Percentiles rank a stretch among this genome's conserved stretches.
phyloP scores from a whole-genome alignment of 2,888 invertebrate species.

The Lochmaea crataegi region DNA sequence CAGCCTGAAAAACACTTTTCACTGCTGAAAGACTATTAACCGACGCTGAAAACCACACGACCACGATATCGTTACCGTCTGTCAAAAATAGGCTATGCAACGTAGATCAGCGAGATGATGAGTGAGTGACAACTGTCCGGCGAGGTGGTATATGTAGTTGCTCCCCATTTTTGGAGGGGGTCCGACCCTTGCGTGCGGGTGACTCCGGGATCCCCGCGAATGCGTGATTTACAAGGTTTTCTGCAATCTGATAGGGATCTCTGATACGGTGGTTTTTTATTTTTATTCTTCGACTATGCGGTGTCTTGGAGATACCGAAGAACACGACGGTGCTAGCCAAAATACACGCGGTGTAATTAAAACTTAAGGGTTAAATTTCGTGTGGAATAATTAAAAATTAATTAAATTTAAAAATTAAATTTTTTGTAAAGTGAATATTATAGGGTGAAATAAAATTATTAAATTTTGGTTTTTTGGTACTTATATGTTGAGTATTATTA shows the following conservation, averaged over 20 bases:
- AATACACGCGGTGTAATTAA: neutral
- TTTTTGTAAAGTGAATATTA: too few relatives aligned
- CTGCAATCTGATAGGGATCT: slow-evolving; percentile 7
- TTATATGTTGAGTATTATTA: too few relatives aligned
- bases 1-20: slow-evolving; percentile 63
- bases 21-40: slow-evolving; percentile 60
- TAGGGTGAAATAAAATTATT: too few relatives aligned
- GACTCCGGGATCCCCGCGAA: slow-evolving; percentile 59
- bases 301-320: slow-evolving; percentile 5
- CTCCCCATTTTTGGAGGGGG: slow-evolving; percentile 67
- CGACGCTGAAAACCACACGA: slow-evolving; percentile 67
- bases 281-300: slow-evolving; percentile 2
- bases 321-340: neutral
- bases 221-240: slow-evolving; percentile 30
- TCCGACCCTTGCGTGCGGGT: slow-evolving; percentile 73
- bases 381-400: too few relatives aligned
- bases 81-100: slow-evolving; percentile 54
- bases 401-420: too few relatives aligned
- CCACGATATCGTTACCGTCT: slow-evolving; percentile 68
- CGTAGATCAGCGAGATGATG: slow-evolving; percentile 57
- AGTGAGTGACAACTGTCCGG: slow-evolving; percentile 56
- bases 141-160: slow-evolving; percentile 62
- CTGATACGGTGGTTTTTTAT: neutral
- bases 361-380: too few relatives aligned
- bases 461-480: too few relatives aligned